These are phyloP conservation scores for Chionoecetes opilio DNA, from an alignment of 1,140 invertebrate species.

Conservation along the genomic window DNA sequence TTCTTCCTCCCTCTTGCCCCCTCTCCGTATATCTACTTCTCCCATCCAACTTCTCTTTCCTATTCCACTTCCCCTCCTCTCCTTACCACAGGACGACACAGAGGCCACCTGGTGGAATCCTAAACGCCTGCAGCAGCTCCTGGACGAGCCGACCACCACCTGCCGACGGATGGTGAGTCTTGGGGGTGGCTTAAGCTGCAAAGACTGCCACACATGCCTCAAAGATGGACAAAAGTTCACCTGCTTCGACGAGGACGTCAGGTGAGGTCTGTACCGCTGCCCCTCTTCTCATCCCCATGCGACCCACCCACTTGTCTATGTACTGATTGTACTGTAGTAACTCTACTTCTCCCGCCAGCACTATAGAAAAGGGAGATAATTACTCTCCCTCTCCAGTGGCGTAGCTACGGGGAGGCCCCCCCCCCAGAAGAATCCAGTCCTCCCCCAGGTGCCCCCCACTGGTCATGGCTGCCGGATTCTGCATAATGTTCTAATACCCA, in stretches of 20 bases:
- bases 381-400: too few species aligned
- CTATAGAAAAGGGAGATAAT: too few species aligned
- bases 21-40: neutral
- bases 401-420: too few species aligned
- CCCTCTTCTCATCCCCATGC: neutral
- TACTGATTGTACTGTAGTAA: too few species aligned
- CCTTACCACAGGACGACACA: slow-evolving; percentile 55
- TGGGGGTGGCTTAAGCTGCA: slow-evolving; percentile 56
- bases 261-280: slow-evolving; percentile 33
- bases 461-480: too few species aligned
- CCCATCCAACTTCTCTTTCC: neutral
- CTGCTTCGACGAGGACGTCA: slow-evolving; percentile 81
- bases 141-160: slow-evolving; percentile 59
- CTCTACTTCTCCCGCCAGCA: too few species aligned
- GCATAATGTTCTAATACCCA: too few species aligned
- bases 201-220: slow-evolving; percentile 60
- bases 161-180: slow-evolving; percentile 52
- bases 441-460: too few species aligned
- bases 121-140: slow-evolving; percentile 51
- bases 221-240: slow-evolving; percentile 80
- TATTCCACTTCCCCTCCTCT: neutral
- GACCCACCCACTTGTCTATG: neutral
- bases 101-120: slow-evolving; percentile 52
- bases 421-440: too few species aligned
- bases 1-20: neutral